Base-by-base conservation (phyloP, 2,888 invertebrate species). In the Limnephilus lunatus region DNA sequence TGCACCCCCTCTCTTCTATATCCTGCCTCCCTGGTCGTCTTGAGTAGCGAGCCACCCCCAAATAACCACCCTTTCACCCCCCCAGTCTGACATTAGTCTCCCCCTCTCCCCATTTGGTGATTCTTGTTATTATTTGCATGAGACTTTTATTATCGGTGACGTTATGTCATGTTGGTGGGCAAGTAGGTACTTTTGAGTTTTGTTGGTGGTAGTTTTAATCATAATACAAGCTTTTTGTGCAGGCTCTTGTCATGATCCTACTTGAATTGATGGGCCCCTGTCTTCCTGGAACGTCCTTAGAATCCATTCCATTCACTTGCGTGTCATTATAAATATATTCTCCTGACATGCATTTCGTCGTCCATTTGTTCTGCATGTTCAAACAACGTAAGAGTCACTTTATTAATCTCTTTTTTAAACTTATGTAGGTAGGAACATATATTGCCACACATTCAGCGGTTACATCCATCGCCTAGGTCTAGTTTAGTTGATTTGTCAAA, bases 61-160 rank as follows among this genome's bases (percentile, higher is more conserved):
- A 68, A n/a, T 68, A 68, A 68, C 68, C 68, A 25, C 68, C 9
- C 68, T n/a, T 53, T 68, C n/a, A 68, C 9, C n/a, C 11, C 9
- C 68, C 14, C 30, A 44, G 31, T 31, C 88, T 80, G 68, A 32
- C 25, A 88, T 88, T 31, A 80, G 68, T 19, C 90, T 32, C 83
- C 53, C 32, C 83, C 19, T 83, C 53, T 25, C 19, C 68, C 68
- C 68, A 68, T 83, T 85, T 80, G 35, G 86, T 87, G 91, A 91
- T 91, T 91, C 39, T 87, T 32, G 39, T 68, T 68, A n/a, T 68
- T 68, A 39, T 91, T 91, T 91, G 91, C 91, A 88, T 91, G 91
- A 81, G 81, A 87, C 88, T 91, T 81, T 81, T 68, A 87, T 91
- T 81, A 44, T 35, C 11, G 80, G 39, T 81, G 81, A 30, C n/a